Base-by-base conservation (phyloP, 2,113 vertebrate species). In the Sinocyclocheilus anophthalmus region DNA sequence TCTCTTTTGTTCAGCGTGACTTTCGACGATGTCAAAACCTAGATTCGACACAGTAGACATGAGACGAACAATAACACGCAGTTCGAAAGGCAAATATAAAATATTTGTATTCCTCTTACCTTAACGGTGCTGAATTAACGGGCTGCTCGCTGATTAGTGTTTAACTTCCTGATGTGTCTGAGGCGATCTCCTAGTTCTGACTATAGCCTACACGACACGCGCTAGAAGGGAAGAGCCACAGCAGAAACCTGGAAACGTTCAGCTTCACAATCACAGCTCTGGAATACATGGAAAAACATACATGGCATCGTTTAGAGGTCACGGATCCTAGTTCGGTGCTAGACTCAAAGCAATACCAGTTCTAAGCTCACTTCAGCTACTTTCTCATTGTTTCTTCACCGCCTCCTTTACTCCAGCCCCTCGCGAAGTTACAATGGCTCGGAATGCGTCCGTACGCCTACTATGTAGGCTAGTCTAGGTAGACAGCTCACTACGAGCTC, bases 201-300 rank as follows among this genome's bases (percentile, higher is more conserved):
- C 77, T 55, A 55, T 79, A 33, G 30, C 30, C 30, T 33, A 59
- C 77, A 22, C 55, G 18, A 61, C 53, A 61, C 33, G 55, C 26
- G 76, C 48, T 26, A 77, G 76, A 80, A 80, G 77, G 77, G 77
- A 80, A 80, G 77, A 80, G 33, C 33, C 55, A 39, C 26, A 0
- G 77, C 2, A 61, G 20, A 80, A 39, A 55, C 53, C 53, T 55
- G 53, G 53, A 55, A 55, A 61, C 55, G 9, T 30, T 22, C 77
- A 42, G 26, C 9, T 79, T 39, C 50, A 37, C 53, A 39, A 30
- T 13, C 53, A 79, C 4, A 61, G 7, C 26, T 33, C 13, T 20
- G 24, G 76, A 22, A 55, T 57, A 55, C 50, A 20, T 57, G 26
- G 50, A 57, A 57, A 77, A 18, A 20, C 26, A 33, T 5, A 77